Conservation (phyloP, 2,113 vertebrate genomes). For the Entelurus aequoreus region DNA sequence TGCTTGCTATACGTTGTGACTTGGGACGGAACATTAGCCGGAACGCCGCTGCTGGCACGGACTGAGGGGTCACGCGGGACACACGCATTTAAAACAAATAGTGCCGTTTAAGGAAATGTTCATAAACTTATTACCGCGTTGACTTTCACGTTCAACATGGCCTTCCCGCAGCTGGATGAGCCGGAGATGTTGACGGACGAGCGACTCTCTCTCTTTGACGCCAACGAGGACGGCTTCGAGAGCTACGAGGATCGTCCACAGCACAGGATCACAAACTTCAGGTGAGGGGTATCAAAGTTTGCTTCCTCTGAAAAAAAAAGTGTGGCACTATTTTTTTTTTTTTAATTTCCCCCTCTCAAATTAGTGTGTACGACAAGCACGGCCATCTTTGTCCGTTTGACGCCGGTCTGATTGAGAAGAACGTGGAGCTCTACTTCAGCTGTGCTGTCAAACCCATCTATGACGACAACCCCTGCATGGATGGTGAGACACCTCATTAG, state of each 20-base stretch:
- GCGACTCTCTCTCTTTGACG: conserved; percentile 86
- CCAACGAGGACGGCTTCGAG: conserved; percentile 90
- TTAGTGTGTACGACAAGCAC: conserved; percentile 86
- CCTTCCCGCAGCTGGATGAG: conserved; percentile 80
- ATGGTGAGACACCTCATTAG: conserved; percentile 71
- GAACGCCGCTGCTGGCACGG: too few relatives aligned
- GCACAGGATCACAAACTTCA: conserved; percentile 92
- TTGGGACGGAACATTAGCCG: too few relatives aligned
- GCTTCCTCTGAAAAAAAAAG: background rate
- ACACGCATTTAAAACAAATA: too few relatives aligned
- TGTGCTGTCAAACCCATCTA: conserved; percentile 92
- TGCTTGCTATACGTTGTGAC: too few relatives aligned
- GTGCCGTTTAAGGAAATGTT: too few relatives aligned
- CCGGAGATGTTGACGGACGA: conserved; percentile 92
- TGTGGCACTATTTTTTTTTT: background rate
- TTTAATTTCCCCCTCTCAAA: background rate
- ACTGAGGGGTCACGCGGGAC: too few relatives aligned
- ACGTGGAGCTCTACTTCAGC: conserved; percentile 90
- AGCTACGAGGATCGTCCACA: conserved; percentile 93
- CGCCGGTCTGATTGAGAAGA: conserved; percentile 90
- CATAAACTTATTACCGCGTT: too few relatives aligned
- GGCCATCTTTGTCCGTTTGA: conserved; percentile 93
- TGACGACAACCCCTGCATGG: conserved; percentile 86
- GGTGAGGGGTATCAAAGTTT: conserved; percentile 61
- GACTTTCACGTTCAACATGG: background rate